These are phyloP conservation scores for Lasioglossum villosulum DNA, from an alignment of 2,888 invertebrate species.

Conservation along the genomic window DNA sequence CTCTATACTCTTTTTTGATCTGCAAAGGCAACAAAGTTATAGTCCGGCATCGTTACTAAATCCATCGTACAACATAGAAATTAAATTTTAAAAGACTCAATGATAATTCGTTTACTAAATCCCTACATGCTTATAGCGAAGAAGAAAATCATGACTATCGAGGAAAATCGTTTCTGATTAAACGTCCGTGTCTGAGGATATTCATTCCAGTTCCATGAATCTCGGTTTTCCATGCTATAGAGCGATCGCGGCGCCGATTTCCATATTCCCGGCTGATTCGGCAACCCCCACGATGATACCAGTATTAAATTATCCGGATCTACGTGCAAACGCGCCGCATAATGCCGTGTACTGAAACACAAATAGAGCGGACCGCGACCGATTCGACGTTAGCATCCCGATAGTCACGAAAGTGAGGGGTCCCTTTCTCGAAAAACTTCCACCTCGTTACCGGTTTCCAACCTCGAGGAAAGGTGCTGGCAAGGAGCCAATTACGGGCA, in stretches of 20 bases:
- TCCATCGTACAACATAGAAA: too few relatives aligned
- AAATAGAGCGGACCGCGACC: slow-evolving; percentile 64
- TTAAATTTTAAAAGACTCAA: too few relatives aligned
- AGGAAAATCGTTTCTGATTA: neutral
- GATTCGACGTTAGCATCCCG: slow-evolving; percentile 38
- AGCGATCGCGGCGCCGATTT: slow-evolving; percentile 39
- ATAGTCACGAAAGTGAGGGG: slow-evolving; percentile 30
- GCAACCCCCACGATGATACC: slow-evolving; percentile 32
- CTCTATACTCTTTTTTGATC: too few relatives aligned
- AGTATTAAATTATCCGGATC: slow-evolving; percentile 67
- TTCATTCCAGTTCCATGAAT: slow-evolving; percentile 8
- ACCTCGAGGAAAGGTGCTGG: slow-evolving; percentile 59
- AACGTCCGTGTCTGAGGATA: slow-evolving; percentile 1
- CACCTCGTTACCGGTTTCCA: slow-evolving; percentile 71
- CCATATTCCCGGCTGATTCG: slow-evolving; percentile 52
- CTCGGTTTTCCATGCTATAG: slow-evolving; percentile 20
- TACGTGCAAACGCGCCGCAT: slow-evolving; percentile 61
- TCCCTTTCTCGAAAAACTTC: slow-evolving; percentile 61
- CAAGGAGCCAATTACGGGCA: slow-evolving; percentile 71
- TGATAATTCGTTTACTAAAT: neutral
- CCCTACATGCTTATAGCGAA: neutral
- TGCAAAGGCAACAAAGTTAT: too few relatives aligned
- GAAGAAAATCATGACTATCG: neutral
- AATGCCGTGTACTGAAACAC: slow-evolving; percentile 62
- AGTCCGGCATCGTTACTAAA: too few relatives aligned